Base-by-base conservation (phyloP, 1,140 invertebrate species). In the Diorhabda sublineata region DNA sequence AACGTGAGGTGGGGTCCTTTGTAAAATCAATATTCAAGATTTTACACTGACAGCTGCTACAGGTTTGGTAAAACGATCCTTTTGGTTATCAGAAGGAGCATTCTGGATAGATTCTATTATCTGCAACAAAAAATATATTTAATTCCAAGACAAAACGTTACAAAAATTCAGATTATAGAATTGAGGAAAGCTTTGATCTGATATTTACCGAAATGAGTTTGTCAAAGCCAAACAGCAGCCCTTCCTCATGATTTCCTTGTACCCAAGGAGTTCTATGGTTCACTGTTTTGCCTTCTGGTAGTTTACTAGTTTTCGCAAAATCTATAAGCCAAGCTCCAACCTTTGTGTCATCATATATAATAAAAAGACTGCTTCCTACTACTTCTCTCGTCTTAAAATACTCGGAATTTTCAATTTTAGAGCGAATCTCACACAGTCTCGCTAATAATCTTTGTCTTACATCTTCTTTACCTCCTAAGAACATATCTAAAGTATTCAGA, bases 301-400 rank as follows among this genome's bases (percentile, higher is more conserved):
- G 82, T 60, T 86, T 84, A 9, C 89, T 84, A 0, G 94, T 96
- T 78, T 98, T 98, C 9, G 94, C 96, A 83, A 98, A 98, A 79
- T 98, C 97, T 67, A 98, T 98, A 69, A 98, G 85, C 96, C 96
- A 98, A 3, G 92, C 92, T 63, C 93, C 93, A 3, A 94, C 91
- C 72, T 90, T 89, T 64, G 88, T 87, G 69, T 91, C 87, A 80
- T 98, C 96, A 78, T 96, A 95, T 45, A 98, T 92, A 76, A 98
- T 92, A 67, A 98, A 91, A 71, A 98, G 88, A 81, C 94, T 96
- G 82, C 93, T 96, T 41, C 97, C 97, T 74, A 98, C 91, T 43
- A 98, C 94, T 86, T 98, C 96, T 78, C 98, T 95, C 45, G 83
- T 88, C 69, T 87, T 87, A 80, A 98, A 98, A 82, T 96, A 98